Evolutionary conservation across 2,113 vertebrate species (phyloP).

Genomic region (Desmodus rotundus): DNA sequence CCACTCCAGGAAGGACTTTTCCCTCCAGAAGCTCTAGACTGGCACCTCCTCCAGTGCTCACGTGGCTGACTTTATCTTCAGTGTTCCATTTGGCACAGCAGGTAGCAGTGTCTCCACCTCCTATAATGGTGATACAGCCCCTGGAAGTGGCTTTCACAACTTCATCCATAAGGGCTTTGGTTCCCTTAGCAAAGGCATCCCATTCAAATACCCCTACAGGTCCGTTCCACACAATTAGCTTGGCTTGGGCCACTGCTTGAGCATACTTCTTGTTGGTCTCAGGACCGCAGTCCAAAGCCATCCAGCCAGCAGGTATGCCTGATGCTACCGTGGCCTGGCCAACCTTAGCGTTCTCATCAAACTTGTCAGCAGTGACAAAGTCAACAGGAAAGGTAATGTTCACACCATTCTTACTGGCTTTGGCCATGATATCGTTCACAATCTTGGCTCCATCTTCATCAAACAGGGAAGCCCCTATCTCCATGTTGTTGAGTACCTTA

Average conservation of each 20-base stretch:
- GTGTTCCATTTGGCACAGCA: conserved; percentile 98
- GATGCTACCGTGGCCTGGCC: conserved; percentile 87
- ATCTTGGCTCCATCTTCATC: conserved; percentile 95
- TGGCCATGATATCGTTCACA: conserved; percentile 94
- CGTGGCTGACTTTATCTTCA: conserved; percentile 97
- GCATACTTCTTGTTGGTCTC: conserved; percentile 88
- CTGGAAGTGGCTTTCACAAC: conserved; percentile 92
- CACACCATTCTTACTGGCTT: conserved; percentile 92
- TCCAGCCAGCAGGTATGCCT: conserved; percentile 94
- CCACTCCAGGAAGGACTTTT: conserved; percentile 94
- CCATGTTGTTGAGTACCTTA: conserved; percentile 96
- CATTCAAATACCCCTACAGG: conserved; percentile 97
- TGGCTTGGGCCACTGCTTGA: conserved; percentile 88
- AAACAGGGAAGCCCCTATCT: conserved; percentile 94
- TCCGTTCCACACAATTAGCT: conserved; percentile 97
- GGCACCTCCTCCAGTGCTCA: conserved; percentile 97
- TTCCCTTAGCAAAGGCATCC: conserved; percentile 93
- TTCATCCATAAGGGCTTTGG: conserved; percentile 96
- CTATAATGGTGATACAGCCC: conserved; percentile 93
- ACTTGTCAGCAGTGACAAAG: conserved; percentile 94
- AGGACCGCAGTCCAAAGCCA: conserved; percentile 97
- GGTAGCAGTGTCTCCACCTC: conserved; percentile 97
- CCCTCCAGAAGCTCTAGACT: conserved; percentile 98
- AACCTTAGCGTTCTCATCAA: conserved; percentile 89
- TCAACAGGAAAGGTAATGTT: conserved; percentile 94